Base-by-base conservation (phyloP, 2,113 vertebrate species). In the Ptyas mucosa region DNA sequence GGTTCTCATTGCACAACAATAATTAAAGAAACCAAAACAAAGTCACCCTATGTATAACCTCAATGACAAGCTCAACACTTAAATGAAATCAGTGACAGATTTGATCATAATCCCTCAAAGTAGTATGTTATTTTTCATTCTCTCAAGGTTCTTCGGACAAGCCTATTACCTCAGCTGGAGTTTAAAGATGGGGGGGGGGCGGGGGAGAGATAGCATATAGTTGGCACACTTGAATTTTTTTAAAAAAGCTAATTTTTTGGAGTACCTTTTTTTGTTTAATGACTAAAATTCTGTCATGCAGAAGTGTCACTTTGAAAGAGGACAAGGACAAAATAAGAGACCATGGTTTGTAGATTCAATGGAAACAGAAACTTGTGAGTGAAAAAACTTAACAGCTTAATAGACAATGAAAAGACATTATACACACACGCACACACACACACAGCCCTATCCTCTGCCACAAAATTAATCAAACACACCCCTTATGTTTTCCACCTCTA, bases 391-490 rank as follows among this genome's bases (percentile, higher is more conserved):
- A 51, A n/a, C 3, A 93, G 89, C 91, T 89, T 85, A 53, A 91
- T 89, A 93, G 94, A 95, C 5, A 97, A 85, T 90, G 96, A 94
- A 93, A 94, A 95, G 90, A 85, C 93, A 55, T 55, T 24, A 57
- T 64, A 12, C 52, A 52, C 11, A 52, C 52, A 52, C 3, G 15
- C 14, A 57, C 0, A 57, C 8, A 58, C 55, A 24, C 7, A 57
- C 57, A 58, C 8, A 2, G 6, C 34, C 20, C 23, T 15, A 39
- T 10, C 57, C 21, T 69, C 5, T 87, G 91, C 57, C 9, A 89
- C 46, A 85, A 12, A 46, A 23, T 64, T 49, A 86, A 89, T 93
- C 93, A 93, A 34, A 93, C 88, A 54, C n/a, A 85, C 53, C 0
- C 88, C 51, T 3, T 9, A 1, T 3, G 0, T 52, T 34, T 69